phyloP scores from a whole-genome alignment of 2,797 vertebrate species.

The Eleutherodactylus coqui region DNA sequence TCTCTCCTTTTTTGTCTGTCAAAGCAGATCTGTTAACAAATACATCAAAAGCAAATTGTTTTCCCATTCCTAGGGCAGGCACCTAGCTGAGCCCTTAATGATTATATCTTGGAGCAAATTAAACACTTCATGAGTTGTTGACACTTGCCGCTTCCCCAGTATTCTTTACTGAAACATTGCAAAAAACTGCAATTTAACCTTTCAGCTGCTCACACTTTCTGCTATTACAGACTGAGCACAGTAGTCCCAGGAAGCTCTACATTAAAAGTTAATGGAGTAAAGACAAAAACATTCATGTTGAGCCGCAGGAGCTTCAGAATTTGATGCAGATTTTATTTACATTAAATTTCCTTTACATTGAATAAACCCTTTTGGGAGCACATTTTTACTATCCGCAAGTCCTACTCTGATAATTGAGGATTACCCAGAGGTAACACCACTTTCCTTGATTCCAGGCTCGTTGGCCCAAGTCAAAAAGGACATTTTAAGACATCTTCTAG shows the following conservation, averaged over 20 bases:
- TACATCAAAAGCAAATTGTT: slow-evolving; percentile 64
- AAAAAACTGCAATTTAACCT: slow-evolving; percentile 44
- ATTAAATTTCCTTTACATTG: too few species aligned
- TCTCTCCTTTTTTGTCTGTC: slow-evolving; percentile 41
- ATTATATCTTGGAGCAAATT: slow-evolving; percentile 62
- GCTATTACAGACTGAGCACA: too few species aligned
- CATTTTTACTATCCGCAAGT: too few species aligned
- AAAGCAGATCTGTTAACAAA: slow-evolving; percentile 60
- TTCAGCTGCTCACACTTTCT: neutral
- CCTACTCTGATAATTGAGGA: too few species aligned
- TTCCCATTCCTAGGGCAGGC: slow-evolving; percentile 59
- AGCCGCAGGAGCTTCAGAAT: too few species aligned
- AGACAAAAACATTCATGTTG: too few species aligned
- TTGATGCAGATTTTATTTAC: too few species aligned
- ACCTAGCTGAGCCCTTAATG: slow-evolving; percentile 62
- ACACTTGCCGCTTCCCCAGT: slow-evolving; percentile 48
- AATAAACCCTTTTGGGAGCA: too few species aligned
- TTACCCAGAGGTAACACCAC: too few species aligned
- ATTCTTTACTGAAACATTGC: slow-evolving; percentile 33
- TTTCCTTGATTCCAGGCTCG: too few species aligned
- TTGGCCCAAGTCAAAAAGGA: too few species aligned
- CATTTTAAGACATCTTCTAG: too few species aligned
- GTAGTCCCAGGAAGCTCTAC: neutral
- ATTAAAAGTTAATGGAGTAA: neutral
- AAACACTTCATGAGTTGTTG: slow-evolving; percentile 61